A percentile compares a stretch with the other conserved stretches of the same genome.
phyloP scores from a whole-genome alignment of 2,113 vertebrate species.

The Ancistrus triradiatus region DNA sequence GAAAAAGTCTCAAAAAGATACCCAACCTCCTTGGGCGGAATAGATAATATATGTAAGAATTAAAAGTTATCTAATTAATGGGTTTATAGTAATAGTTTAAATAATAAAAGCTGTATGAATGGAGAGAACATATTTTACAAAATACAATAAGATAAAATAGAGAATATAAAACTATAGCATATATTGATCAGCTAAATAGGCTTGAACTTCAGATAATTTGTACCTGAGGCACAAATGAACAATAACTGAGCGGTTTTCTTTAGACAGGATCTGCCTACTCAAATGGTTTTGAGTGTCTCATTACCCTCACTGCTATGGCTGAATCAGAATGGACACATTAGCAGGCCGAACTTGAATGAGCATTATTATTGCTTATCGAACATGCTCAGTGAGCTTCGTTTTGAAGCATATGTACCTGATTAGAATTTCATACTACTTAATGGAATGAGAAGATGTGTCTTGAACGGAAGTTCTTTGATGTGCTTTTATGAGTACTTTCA shows the following conservation, averaged over 20 bases:
- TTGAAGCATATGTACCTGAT: conserved; percentile 4
- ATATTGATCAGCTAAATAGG: too few species aligned
- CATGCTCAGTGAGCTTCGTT: background rate
- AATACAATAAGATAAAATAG: too few species aligned
- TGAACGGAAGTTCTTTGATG: background rate
- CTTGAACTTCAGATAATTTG: too few species aligned
- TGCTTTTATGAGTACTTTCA: background rate
- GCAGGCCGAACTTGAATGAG: background rate
- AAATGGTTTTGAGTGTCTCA: conserved; percentile 28
- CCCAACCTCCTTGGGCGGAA: too few species aligned
- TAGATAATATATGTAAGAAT: too few species aligned
- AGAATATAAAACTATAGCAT: too few species aligned
- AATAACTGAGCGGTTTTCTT: conserved; percentile 34
- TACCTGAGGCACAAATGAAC: too few species aligned
- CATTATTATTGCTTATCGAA: background rate
- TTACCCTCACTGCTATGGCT: conserved; percentile 20
- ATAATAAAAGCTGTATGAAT: too few species aligned
- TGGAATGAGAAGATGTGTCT: conserved; percentile 3
- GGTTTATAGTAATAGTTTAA: too few species aligned
- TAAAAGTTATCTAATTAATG: too few species aligned
- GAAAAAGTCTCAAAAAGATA: too few species aligned
- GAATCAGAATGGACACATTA: conserved; percentile 28
- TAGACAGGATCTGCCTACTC: conserved; percentile 39
- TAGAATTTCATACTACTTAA: conserved; percentile 5
- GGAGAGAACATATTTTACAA: too few species aligned